Base-by-base conservation (phyloP, 2,797 vertebrate genomes). In the Halcyon smyrnensis region DNA sequence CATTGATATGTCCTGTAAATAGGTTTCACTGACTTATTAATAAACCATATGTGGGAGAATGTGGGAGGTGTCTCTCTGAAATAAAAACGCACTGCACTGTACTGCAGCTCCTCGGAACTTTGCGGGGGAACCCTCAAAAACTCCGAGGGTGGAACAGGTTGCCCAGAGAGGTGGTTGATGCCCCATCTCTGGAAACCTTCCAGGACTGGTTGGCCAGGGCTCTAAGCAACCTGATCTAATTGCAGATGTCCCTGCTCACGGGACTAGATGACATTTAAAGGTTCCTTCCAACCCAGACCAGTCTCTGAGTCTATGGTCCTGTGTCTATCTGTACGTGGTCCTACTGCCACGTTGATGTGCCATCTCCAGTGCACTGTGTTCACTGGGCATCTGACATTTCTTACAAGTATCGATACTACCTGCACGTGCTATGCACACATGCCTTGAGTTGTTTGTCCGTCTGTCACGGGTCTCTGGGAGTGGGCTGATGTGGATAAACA, bases 31-130 rank as follows among this genome's bases (percentile, higher is more conserved):
- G 75, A 36, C 46, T 81, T 97, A 90, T 79, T 89, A 91, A 94
- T 95, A 91, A 91, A 84, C 64, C 2, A 1, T 51, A 54, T 34
- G 83, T 88, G 74, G 71, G 88, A 93, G 75, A 79, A 76, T 11
- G 93, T 93, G 74, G 93, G 91, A 95, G 34, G 30, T 94, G 48
- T 85, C 41, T 85, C 37, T 73, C 71, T 91, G 87, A 56, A 92
- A 80, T 67, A 28, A 48, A 84, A 84, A 34, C 28, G 28, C 62
- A 60, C 41, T 59, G 59, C 57, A 60, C 41, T 59, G 59, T 59
- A 28, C 50, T 74, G 64, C 76, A 88, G 88, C 71, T 93, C 41
- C 45, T 76, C 43, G 20, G 41, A 83, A 46, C 21, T 34, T 9
- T 1, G 14, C 21, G 12, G 32, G 37, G 43, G 48, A 50, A 36